These are phyloP conservation scores for Phalloptychus januarius DNA, from an alignment of 2,797 vertebrate genomes.

Conservation along the genomic window DNA sequence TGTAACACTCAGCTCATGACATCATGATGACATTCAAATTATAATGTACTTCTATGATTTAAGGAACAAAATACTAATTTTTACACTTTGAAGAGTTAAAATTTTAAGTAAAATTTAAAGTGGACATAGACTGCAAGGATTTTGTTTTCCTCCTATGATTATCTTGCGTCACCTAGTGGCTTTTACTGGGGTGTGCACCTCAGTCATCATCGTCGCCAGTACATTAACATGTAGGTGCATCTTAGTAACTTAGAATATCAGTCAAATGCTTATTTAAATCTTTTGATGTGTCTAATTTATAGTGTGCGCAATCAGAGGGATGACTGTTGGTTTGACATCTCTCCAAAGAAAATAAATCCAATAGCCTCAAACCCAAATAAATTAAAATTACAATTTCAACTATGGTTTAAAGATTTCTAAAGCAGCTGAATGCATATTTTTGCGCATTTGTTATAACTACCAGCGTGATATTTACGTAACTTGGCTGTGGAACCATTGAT, in stretches of 20 bases:
- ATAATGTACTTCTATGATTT: background rate
- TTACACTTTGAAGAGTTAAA: background rate
- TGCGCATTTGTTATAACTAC: background rate
- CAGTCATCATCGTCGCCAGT: background rate
- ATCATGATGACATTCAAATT: background rate
- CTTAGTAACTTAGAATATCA: background rate
- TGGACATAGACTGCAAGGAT: background rate
- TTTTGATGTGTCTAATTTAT: background rate
- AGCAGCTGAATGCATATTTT: background rate
- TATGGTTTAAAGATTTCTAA: background rate
- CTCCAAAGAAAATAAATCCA: too few relatives aligned
- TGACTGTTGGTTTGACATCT: background rate
- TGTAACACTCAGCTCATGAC: background rate
- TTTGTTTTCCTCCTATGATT: constrained; percentile 25
- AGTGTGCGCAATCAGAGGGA: background rate
- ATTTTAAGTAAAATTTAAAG: too few relatives aligned
- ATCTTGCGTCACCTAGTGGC: constrained; percentile 60
- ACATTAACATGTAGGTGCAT: background rate
- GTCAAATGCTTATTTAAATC: background rate
- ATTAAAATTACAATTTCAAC: too few relatives aligned
- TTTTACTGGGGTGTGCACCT: background rate
- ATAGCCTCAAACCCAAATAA: too few relatives aligned
- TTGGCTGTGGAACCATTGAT: constrained; percentile 39
- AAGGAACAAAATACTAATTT: background rate
- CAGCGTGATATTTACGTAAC: background rate